phyloP scores from a whole-genome alignment of 1,140 invertebrate species.

The Atta colombica region DNA sequence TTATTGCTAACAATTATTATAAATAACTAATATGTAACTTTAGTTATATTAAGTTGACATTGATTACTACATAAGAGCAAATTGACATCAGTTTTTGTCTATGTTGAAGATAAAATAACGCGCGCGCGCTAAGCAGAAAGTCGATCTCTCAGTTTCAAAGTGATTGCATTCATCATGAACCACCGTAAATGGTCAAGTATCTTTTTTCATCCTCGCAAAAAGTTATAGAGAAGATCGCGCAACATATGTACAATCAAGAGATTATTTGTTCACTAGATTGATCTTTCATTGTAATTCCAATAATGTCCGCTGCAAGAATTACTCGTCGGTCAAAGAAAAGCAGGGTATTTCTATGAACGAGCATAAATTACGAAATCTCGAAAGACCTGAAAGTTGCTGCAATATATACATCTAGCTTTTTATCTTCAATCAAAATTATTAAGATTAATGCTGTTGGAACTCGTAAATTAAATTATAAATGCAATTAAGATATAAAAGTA shows the following conservation, averaged over 20 bases:
- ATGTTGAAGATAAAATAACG: not conserved
- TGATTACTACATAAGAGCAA: not conserved
- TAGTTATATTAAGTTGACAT: not conserved
- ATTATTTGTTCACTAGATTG: constrained; percentile 2
- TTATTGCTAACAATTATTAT: too few relatives aligned
- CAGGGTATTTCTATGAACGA: not conserved
- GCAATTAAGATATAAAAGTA: constrained; percentile 10
- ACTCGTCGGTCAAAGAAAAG: constrained; percentile 33
- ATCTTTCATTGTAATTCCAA: constrained; percentile 34
- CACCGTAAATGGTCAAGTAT: constrained; percentile 6
- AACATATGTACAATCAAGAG: constrained; percentile 14
- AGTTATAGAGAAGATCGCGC: constrained; percentile 4
- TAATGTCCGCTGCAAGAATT: constrained; percentile 29
- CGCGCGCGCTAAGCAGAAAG: not conserved
- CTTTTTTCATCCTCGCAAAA: constrained; percentile 30
- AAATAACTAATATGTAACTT: constrained; percentile 1
- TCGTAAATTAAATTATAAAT: constrained; percentile 1
- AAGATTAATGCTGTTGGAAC: not conserved
- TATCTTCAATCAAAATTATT: constrained; percentile 18
- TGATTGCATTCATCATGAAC: constrained; percentile 3
- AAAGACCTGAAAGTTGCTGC: constrained; percentile 27
- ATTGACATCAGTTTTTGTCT: not conserved
- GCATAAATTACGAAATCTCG: constrained; percentile 18
- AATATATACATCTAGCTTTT: not conserved
- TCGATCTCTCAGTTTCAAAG: constrained; percentile 13